Evolutionary conservation across 2,888 invertebrate genomes (phyloP).

Genomic region (Schizotus pectinicornis): DNA sequence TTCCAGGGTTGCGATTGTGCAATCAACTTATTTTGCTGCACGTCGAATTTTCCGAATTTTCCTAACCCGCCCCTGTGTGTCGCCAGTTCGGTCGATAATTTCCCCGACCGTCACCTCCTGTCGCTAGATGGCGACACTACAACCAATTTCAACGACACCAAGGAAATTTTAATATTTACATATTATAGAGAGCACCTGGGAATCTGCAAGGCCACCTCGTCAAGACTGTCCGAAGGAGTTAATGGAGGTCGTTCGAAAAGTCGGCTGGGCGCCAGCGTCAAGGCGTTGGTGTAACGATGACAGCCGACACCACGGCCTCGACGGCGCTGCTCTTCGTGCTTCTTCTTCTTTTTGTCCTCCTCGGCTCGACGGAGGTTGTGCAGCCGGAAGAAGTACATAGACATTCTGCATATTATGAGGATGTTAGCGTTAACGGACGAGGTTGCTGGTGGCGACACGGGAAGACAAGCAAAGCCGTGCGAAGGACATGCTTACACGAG

Average conservation of each 20-base stretch:
- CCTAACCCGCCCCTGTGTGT: not conserved
- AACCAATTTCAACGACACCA: too few relatives aligned
- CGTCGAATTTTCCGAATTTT: not conserved
- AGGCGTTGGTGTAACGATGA: conserved; percentile 63
- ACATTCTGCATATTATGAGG: conserved; percentile 69
- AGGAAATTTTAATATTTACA: conserved; percentile 34
- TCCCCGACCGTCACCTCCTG: not conserved
- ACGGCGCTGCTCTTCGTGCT: conserved; percentile 54
- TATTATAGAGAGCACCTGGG: conserved; percentile 76
- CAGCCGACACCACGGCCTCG: conserved; percentile 49
- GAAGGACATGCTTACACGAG: too few relatives aligned
- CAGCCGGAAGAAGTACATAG: conserved; percentile 94
- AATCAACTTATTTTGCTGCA: too few relatives aligned
- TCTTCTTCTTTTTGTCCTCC: conserved; percentile 74
- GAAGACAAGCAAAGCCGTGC: too few relatives aligned
- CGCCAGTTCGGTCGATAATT: not conserved
- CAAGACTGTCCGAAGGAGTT: conserved; percentile 86
- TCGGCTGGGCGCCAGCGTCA: conserved; percentile 78
- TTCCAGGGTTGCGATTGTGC: too few relatives aligned
- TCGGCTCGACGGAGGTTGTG: conserved; percentile 88
- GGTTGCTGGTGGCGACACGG: too few relatives aligned
- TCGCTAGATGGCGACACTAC: too few relatives aligned
- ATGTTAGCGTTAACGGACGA: too few relatives aligned
- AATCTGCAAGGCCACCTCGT: conserved; percentile 90
- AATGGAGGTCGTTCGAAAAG: conserved; percentile 85